Conservation (phyloP, 2,797 vertebrate species). For the Chromis chromis region DNA sequence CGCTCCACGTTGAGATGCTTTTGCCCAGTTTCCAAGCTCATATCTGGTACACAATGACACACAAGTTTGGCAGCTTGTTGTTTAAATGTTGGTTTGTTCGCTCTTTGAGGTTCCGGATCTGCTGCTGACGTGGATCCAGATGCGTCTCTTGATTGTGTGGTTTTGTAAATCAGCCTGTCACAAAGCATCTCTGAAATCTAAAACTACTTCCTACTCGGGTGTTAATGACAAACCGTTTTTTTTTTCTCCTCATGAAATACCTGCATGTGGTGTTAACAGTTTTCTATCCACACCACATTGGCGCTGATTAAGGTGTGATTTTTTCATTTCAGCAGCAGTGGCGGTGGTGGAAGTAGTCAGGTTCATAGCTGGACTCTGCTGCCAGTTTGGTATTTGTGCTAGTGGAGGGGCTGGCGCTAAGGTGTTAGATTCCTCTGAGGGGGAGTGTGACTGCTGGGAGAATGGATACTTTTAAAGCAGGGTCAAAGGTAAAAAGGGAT, state of each 20-base stretch:
- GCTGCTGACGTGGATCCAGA: conserved; percentile 22
- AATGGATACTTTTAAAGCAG: conserved; percentile 55
- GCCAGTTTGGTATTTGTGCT: conserved; percentile 49
- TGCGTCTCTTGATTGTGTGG: conserved; percentile 21
- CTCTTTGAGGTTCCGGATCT: conserved; percentile 27
- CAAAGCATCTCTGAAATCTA: background rate
- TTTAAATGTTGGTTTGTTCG: conserved; percentile 14
- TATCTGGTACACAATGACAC: conserved; percentile 3
- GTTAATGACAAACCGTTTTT: conserved; percentile 14
- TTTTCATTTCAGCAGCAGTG: conserved; percentile 62
- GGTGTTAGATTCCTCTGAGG: conserved; percentile 75
- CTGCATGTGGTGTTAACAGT: conserved; percentile 2
- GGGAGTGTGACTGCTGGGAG: conserved; percentile 42
- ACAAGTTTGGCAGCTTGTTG: conserved; percentile 19
- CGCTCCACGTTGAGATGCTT: background rate
- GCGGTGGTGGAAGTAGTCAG: conserved; percentile 63
- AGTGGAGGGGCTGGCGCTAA: conserved; percentile 48
- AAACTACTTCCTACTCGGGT: background rate
- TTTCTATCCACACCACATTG: conserved; percentile 21
- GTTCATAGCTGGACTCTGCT: conserved; percentile 44
- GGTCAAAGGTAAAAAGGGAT: conserved; percentile 58
- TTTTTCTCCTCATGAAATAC: conserved; percentile 13
- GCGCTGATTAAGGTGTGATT: conserved; percentile 52
- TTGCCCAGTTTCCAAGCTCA: conserved; percentile 12
- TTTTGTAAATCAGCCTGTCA: conserved; percentile 26